Evolutionary conservation across 2,888 invertebrate genomes (phyloP), one percentile per base, ranked within the genome.

Genomic region (Dynastes hyllus): DNA sequence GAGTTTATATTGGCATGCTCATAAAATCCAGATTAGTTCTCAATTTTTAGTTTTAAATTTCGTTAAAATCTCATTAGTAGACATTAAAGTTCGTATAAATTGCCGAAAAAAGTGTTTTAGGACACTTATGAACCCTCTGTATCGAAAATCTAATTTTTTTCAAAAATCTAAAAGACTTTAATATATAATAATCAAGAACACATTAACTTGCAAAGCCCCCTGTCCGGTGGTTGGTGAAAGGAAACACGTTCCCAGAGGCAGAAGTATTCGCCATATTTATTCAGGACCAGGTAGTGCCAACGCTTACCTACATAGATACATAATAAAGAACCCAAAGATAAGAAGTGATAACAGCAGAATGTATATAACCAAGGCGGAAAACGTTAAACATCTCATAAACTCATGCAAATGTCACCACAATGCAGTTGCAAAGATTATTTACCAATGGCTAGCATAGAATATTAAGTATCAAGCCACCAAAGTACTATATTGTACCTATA

Each of bases 321-420:
- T 82, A n/a, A 65, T 78, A 8, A 80, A 81, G 61, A 50, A 73
- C 32, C 50, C 11, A 2, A 51, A 70, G 2, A 22, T 77, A 11
- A 67, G 40, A 37, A 37, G 71, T 45, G 80, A 79, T 37, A 78
- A 61, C 78, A 81, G 83, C 40, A 81, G 83, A 79, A 58, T 78
- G 76, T 83, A 82, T 63, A 53, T 73, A 8, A 50, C 16, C 1
- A 55, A 50, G 16, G 32, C 71, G 3, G 82, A 82, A 75, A 82
- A 76, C 9, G 70, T 78, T 3, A 65, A 82, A 71, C 82, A 82
- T 29, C 69, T 82, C 22, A 77, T 73, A 51, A 70, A 76, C 29
- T 78, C 79, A 8, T 83, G 83, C 67, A 63, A 61, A n/a, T 11
- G 0, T 22, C 22, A 27, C 22, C 22, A 67, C 45, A 45, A 67